Evolutionary conservation across 92 coral and sea anemone species (phyloP), one percentile per base, ranked within the genome.

Genomic region (Scolanthus callimorphus): DNA sequence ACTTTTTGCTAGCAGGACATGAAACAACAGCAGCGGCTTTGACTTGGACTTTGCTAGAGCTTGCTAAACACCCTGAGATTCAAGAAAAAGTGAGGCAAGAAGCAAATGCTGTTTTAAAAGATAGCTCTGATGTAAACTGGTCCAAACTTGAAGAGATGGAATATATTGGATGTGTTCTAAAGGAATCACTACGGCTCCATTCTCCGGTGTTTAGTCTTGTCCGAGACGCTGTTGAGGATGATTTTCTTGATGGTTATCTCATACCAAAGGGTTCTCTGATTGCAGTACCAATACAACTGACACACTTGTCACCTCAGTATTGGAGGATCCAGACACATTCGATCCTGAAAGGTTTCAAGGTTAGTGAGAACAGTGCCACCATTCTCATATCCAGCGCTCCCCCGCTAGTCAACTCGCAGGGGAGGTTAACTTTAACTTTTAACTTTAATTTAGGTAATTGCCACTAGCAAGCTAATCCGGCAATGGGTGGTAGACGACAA

Each of bases 21-120:
- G 95, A 85, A 44, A 81, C 94, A 23, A 69, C 77, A 26, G 58
- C 84, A 31, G 60, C 28, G 9, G 51, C 94, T 17, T 17, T 85
- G 64, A 59, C 83, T 12, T 85, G 91, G 94, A 85, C 87, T 13
- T 44, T 81, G 34, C 61, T 71, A 20, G 83, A 75, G 50, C 84
- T 85, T 1, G 79, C 94, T 15, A 82, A 66, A 49, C 62, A 76
- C 15, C 88, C 94, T 25, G 81, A 75, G 10, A 66, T 75, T 2
- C 83, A 78, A 31, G 67, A 76, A 38, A 62, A 64, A 68, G 59
- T 71, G 37, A 59, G 84, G 20, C 17, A 63, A 31, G 84, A 85
- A 60, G 31, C 62, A 6, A 39, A 46, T 15, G 38, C 25, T 8
- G 74, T 66, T 17, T 13, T 74, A 41, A 37, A 60, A 21, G 80